Evolutionary conservation across 2,113 vertebrate species (phyloP).

Genomic region (Strix aluco): DNA sequence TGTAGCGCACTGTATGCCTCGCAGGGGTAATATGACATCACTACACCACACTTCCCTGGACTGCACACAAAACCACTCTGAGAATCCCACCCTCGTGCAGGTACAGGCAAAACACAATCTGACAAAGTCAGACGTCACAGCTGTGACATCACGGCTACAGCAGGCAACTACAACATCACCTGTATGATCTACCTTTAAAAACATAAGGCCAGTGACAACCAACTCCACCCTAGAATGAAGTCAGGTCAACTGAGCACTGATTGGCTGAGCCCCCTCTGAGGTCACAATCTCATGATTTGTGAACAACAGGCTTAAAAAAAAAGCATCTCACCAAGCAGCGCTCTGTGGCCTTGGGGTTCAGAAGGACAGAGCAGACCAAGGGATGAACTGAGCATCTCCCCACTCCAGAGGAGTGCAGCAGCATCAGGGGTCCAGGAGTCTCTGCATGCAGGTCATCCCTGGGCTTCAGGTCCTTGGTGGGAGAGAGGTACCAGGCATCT

Average conservation of each 20-base stretch:
- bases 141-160: neutral
- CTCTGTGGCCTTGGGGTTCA: neutral
- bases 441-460: neutral
- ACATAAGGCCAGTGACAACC: neutral
- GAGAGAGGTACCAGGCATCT: neutral
- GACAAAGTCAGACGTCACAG: neutral
- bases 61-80: neutral
- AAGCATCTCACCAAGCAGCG: neutral
- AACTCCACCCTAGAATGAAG: neutral
- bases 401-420: neutral
- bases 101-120: neutral
- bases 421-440: neutral
- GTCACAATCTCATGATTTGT: neutral
- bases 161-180: fast-evolving
- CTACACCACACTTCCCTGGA: neutral
- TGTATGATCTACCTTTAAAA: neutral
- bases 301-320: neutral
- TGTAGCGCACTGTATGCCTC: neutral
- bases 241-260: neutral
- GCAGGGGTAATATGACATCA: neutral
- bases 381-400: neutral
- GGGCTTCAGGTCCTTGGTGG: neutral
- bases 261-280: neutral
- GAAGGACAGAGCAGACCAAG: neutral
- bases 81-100: neutral